phyloP scores from a whole-genome alignment of 1,140 invertebrate genomes.

The Trypoxylus dichotomus region DNA sequence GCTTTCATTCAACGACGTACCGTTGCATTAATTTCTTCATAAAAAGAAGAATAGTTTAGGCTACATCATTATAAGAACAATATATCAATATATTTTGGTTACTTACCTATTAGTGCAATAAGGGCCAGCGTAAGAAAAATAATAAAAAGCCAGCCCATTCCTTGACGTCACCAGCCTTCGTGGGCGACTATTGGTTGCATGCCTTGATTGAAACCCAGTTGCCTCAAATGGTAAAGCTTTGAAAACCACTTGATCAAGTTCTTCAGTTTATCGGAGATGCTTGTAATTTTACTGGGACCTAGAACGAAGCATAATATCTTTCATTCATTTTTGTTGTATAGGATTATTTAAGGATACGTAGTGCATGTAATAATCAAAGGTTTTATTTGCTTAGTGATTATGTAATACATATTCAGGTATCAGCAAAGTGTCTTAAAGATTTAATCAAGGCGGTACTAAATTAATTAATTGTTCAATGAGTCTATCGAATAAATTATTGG shows the following conservation, averaged over 20 bases:
- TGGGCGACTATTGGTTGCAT: conserved; percentile 18
- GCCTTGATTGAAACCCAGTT: neutral
- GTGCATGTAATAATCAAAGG: no score
- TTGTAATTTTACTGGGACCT: neutral
- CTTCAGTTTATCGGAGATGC: conserved; percentile 6
- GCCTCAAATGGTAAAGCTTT: neutral
- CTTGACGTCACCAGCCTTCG: conserved; percentile 35
- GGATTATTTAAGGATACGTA: no score
- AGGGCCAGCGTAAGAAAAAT: conserved; percentile 33
- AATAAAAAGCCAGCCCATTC: conserved; percentile 38
- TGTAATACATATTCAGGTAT: no score
- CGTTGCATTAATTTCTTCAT: no score
- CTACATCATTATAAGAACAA: no score
- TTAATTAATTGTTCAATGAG: no score
- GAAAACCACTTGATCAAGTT: conserved; percentile 13
- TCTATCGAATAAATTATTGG: no score
- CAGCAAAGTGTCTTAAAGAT: no score
- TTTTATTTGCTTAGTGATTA: no score
- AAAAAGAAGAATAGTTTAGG: no score
- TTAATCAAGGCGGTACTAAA: no score
- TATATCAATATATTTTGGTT: neutral
- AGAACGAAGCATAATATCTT: neutral
- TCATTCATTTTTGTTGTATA: neutral
- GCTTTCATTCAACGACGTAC: no score
- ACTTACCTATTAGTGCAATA: conserved; percentile 34